Evolutionary conservation across 2,113 vertebrate genomes (phyloP).

Genomic region (mouse (Mus musculus)): GRCm39 chr14:61969001-61969500

Average conservation of each 20-base stretch:
- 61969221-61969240: constrained; percentile 48
- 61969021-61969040: not conserved
- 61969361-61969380: not conserved
- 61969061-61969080: not conserved
- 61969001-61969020: not conserved
- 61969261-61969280: not conserved
- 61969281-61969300: not conserved
- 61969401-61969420: not conserved
- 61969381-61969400: not conserved
- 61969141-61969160: constrained; percentile 20
- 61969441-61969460: not conserved
- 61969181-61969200: not conserved
- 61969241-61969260: constrained; percentile 45
- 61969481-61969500: not conserved
- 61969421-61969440: not conserved
- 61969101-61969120: not conserved
- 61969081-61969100: not conserved
- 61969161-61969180: not conserved
- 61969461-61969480: not conserved
- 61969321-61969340: not conserved
- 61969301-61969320: not conserved
- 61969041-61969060: not conserved
- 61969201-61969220: not conserved
- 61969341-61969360: not conserved
- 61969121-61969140: not conserved